Conservation (phyloP, 2,113 vertebrate species). For the Diglossa brunneiventris region DNA sequence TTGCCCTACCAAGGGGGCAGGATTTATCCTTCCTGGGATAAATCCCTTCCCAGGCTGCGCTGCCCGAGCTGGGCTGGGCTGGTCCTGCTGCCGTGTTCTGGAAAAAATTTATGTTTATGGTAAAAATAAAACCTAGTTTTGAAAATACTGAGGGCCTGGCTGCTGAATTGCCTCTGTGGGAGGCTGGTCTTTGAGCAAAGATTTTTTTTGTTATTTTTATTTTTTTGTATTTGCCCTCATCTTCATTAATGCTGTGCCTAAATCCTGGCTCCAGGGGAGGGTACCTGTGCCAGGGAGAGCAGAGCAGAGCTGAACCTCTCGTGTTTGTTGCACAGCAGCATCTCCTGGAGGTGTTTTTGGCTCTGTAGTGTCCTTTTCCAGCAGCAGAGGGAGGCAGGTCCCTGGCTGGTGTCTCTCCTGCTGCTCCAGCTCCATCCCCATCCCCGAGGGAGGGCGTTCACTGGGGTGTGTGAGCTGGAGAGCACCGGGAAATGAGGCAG, state of each 20-base stretch:
- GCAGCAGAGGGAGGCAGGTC: conserved; percentile 35
- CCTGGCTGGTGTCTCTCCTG: not conserved
- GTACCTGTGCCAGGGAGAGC: fast-evolving
- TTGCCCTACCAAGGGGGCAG: not conserved
- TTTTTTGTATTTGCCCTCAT: not conserved
- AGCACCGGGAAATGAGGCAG: not conserved
- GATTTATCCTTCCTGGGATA: fast-evolving
- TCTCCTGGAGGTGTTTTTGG: fast-evolving
- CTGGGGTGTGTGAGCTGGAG: not conserved
- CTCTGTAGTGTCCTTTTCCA: not conserved
- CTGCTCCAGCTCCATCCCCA: not conserved
- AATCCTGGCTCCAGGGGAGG: not conserved
- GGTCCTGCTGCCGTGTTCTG: not conserved
- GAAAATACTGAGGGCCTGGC: not conserved
- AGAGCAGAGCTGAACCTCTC: not conserved
- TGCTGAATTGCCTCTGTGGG: not conserved
- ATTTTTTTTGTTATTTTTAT: too few species aligned
- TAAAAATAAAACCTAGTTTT: conserved; percentile 47
- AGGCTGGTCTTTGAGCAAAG: not conserved
- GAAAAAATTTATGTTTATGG: not conserved
- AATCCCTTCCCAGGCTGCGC: fast-evolving
- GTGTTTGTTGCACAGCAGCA: not conserved
- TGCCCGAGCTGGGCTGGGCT: fast-evolving
- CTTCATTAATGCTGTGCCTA: not conserved
- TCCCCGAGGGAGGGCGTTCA: not conserved